Percentiles rank a stretch among this genome's conserved stretches.
Conservation (phyloP, 2,113 vertebrate species). For the Melospiza georgiana region DNA sequence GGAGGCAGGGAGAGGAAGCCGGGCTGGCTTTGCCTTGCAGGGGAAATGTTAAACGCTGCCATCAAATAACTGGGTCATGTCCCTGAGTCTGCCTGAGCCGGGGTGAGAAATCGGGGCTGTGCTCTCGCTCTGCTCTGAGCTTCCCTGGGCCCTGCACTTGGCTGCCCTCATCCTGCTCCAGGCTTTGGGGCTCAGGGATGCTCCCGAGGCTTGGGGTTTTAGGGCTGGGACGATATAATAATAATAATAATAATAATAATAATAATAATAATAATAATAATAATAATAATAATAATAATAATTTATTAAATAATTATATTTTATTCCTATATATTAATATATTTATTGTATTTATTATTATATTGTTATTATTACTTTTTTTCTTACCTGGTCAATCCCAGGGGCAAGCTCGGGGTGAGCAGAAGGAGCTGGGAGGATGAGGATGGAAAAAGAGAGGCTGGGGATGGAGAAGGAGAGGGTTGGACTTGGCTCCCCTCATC, state of each 20-base stretch:
- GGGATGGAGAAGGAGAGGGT: fast-evolving
- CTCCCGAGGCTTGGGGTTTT: not conserved
- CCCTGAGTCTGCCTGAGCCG: not conserved
- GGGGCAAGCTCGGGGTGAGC: not conserved
- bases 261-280: too few species aligned
- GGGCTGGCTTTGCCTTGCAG: not conserved
- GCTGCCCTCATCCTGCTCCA: not conserved
- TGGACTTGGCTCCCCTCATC: too few species aligned
- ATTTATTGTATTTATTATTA: too few species aligned
- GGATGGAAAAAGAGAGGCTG: not conserved
- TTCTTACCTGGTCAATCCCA: too few species aligned
- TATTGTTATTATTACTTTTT: too few species aligned
- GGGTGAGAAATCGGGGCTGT: not conserved
- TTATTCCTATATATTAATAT: too few species aligned
- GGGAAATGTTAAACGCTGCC: not conserved
- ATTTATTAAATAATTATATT: too few species aligned
- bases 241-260: too few species aligned
- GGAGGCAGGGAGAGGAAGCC: not conserved
- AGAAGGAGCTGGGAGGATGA: not conserved
- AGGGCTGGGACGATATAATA: not conserved
- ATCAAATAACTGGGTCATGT: not conserved
- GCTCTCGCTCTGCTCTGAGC: not conserved
- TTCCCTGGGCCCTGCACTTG: not conserved
- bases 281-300: too few species aligned
- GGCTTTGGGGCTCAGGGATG: not conserved